Base-by-base conservation (phyloP, 1,140 invertebrate species). In the Philopotamus ludificatus region DNA sequence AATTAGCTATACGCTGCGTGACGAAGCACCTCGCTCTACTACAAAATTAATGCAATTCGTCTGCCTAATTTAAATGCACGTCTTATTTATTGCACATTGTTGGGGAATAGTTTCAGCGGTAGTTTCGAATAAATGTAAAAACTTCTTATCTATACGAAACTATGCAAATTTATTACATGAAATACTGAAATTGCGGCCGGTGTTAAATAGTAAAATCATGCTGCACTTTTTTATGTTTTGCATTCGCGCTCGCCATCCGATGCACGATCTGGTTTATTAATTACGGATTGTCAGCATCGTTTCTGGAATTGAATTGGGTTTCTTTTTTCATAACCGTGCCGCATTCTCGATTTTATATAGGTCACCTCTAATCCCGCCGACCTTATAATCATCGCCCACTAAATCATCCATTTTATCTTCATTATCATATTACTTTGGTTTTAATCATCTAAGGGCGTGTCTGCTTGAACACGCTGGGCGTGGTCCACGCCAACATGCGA, bases 341-440 rank as follows among this genome's bases (percentile, higher is more conserved):
- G 23, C 9, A 49, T 9, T 49, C 23, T 49, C 45, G 2, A 9
- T n/a, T n/a, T n/a, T n/a, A n/a, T n/a, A n/a, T n/a, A n/a, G n/a
- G n/a, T n/a, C n/a, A n/a, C n/a, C n/a, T n/a, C n/a, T n/a, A n/a
- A n/a, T n/a, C n/a, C n/a, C 28, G 10, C 16, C 22, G 2, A 25
- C 47, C 47, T 21, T 64, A 47, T 64, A 64, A 64, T 64, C 62
- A 64, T 42, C 62, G 41, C 12, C 50, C 53, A 16, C 51, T 64
- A 64, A 64, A 64, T 64, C 53, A 64, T 44, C 57, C 23, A 10
- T 23, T 61, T 50, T 61, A 61, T 61, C 59, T 25, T 25, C 22
- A 26, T 57, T 57, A 64, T 64, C 62, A 64, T 64, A 60, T 34
- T 57, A n/a, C 51, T 18, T 42, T 49, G 63, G 55, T 39, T 39